Evolutionary conservation across 2,113 vertebrate genomes (phyloP), one percentile per base, ranked within the genome.

Genomic region (Limanda limanda): DNA sequence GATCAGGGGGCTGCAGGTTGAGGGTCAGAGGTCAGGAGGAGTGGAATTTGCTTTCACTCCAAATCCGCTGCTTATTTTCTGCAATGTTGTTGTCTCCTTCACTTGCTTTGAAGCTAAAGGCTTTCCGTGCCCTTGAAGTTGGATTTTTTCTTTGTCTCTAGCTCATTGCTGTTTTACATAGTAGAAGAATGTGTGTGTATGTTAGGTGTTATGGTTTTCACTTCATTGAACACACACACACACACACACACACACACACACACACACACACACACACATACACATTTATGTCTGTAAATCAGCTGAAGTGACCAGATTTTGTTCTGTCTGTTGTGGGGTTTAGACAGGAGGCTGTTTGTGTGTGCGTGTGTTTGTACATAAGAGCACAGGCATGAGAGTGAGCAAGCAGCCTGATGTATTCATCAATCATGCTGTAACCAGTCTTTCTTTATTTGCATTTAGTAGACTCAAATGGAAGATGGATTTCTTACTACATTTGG

Each of bases 371-470:
- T 27, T 37, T 45, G 56, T 20, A 48, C 3, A 23, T 65, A 21
- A 0, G 7, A 37, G 52, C 48, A 62, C 11, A 57, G 66, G 52
- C 42, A 63, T 8, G 14, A 51, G 47, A 18, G n/a, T 76, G 60
- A n/a, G 47, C 62, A 42, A 73, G 68, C 54, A 37, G 52, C 27
- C 27, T 59, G 58, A 76, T 73, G 63, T 31, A 31, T 31, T 31
- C 31, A 7, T 31, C 31, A 86, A 74, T 83, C 81, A 80, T 58
- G 61, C 69, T 66, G 48, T 56, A 82, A 78, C 74, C 58, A 64
- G 71, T 71, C 71, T 78, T 67, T 78, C 51, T 86, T 80, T 83
- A 84, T 78, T 76, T 82, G 78, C 59, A 59, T 82, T 82, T 85
- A 79, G 63, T 71, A 70, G 68, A 31, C 31, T 83, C 54, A 81